Evolutionary conservation across 2,888 invertebrate genomes (phyloP).

Genomic region (Argyresthia albistria): DNA sequence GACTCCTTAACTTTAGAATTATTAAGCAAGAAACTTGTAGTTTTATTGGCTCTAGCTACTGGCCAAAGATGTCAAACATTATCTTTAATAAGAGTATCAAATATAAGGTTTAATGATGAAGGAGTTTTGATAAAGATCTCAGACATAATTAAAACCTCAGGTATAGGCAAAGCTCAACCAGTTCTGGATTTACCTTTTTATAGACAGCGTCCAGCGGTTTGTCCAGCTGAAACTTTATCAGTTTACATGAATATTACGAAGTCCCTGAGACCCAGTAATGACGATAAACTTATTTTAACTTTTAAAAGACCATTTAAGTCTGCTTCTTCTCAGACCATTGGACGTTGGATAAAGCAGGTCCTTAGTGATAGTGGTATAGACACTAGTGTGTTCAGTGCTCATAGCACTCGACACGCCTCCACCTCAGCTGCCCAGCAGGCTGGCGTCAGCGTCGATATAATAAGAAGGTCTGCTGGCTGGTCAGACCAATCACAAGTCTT

Average conservation of each 20-base stretch:
- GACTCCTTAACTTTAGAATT: background rate
- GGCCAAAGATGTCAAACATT: background rate
- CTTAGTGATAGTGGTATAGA: too few relatives aligned
- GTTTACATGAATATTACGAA: too few relatives aligned
- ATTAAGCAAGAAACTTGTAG: background rate
- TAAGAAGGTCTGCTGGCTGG: slow-evolving; percentile 5
- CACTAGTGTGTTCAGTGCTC: too few relatives aligned
- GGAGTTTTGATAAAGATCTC: slow-evolving; percentile 8
- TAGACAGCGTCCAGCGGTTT: background rate
- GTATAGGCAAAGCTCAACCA: slow-evolving; percentile 8
- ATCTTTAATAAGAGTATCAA: slow-evolving; percentile 8
- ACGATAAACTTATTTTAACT: too few relatives aligned
- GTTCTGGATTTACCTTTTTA: slow-evolving; percentile 7
- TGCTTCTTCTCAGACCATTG: too few relatives aligned
- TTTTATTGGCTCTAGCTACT: background rate
- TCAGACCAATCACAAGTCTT: background rate
- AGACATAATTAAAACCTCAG: slow-evolving; percentile 12
- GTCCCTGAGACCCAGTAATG: too few relatives aligned
- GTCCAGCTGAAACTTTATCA: slow-evolving; percentile 5
- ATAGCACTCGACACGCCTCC: too few relatives aligned
- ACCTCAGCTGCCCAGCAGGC: too few relatives aligned
- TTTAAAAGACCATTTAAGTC: too few relatives aligned
- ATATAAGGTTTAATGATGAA: slow-evolving; percentile 7
- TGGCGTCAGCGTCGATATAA: too few relatives aligned
- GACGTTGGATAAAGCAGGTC: too few relatives aligned